Percentiles rank a stretch among this genome's conserved stretches.
These are phyloP conservation scores for Atrina japonica DNA, from an alignment of 2,888 invertebrate species.

Conservation along the genomic window DNA sequence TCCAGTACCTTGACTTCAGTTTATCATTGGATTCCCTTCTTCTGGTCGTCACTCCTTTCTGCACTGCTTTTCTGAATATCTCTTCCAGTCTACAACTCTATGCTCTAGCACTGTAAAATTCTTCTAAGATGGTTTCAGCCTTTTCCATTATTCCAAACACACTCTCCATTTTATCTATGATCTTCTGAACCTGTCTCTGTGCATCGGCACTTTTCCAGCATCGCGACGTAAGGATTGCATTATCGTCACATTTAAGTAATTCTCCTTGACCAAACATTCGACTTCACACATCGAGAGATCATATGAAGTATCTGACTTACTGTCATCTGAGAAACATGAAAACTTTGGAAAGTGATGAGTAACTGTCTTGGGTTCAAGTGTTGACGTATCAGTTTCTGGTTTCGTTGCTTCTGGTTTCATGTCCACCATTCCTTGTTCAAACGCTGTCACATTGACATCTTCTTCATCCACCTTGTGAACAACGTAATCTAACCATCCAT, in stretches of 20 bases:
- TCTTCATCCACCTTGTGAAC: too few relatives aligned
- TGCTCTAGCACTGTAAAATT: background rate
- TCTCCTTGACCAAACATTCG: background rate
- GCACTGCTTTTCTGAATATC: background rate
- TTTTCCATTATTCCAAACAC: background rate
- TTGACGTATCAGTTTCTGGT: too few relatives aligned
- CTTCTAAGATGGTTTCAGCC: background rate
- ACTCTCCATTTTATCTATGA: background rate
- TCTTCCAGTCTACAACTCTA: constrained; percentile 8
- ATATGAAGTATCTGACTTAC: constrained; percentile 14
- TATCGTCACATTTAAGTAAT: background rate
- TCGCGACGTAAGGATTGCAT: background rate
- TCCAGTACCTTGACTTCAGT: too few relatives aligned
- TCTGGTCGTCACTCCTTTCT: background rate
- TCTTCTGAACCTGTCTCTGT: background rate
- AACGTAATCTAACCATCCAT: too few relatives aligned
- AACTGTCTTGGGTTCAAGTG: too few relatives aligned
- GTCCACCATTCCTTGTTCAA: too few relatives aligned
- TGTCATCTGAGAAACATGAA: background rate
- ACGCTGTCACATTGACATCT: too few relatives aligned
- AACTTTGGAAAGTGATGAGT: constrained; percentile 1
- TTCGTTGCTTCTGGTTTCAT: too few relatives aligned
- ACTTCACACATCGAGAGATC: constrained; percentile 3
- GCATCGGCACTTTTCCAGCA: constrained; percentile 5
- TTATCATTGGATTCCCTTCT: too few relatives aligned